Base-by-base conservation (phyloP, 2,797 vertebrate genomes). In the Chaenodraco wilsoni region DNA sequence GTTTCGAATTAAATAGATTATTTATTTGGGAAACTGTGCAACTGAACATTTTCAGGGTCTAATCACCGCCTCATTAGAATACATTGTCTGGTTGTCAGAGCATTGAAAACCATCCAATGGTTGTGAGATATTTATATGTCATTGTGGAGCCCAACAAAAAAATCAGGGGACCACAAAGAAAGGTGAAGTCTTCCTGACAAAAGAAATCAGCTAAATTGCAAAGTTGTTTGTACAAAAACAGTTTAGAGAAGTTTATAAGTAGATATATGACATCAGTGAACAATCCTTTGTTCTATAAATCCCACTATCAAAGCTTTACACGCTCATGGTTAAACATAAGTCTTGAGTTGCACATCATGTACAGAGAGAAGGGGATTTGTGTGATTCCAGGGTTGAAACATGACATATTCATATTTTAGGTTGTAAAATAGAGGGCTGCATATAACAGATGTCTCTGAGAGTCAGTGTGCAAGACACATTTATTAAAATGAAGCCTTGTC, bases 381-480 rank as follows among this genome's bases (percentile, higher is more conserved):
- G 48, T 49, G 74, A 74, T 76, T 46, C 65, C 17, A 54, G 45
- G 19, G 65, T 66, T 78, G 67, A 55, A 69, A 44, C 15, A 4
- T 4, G 15, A 12, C 16, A 23, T 23, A 23, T 23, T 23, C 2
- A 23, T 23, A 23, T 23, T 23, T 23, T 23, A 23, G 23, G 41
- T 23, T 21, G 11, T 46, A 21, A 54, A 31, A 66, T 21, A 15
- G 41, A 11, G 19, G 16, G 23, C 15, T 45, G n/a, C 51, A 57
- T 21, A 27, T 44, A 61, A 50, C 2, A n/a, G 52, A 60, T 23
- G 58, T 65, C 57, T 74, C 51, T 9, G 10, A 0, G 48, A 49
- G 66, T 68, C 59, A 40, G 21, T 9, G 21, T 9, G 44, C 21
- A 69, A 27, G 65, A 79, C 33, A 51, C 5, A 21, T 48, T 70